These are phyloP conservation scores for Neofelis nebulosa DNA, from an alignment of 2,113 vertebrate species.

Conservation along the genomic window DNA sequence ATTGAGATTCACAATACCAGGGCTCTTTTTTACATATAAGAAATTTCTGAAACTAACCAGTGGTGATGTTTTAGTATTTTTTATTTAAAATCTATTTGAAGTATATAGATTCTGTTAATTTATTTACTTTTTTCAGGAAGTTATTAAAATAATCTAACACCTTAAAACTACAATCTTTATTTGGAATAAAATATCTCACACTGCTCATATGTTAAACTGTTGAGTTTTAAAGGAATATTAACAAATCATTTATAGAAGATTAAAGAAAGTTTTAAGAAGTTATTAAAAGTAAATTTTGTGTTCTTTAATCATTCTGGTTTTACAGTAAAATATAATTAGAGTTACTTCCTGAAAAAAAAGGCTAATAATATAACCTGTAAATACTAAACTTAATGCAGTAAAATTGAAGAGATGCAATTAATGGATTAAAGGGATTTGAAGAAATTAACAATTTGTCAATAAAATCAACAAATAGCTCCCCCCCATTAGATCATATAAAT, in stretches of 20 bases:
- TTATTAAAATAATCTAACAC: background rate
- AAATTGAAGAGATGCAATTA: background rate
- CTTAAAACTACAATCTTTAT: background rate
- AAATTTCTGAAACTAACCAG: background rate
- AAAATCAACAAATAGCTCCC: background rate
- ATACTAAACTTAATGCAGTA: background rate
- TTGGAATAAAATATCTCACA: background rate
- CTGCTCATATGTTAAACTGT: background rate
- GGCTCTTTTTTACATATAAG: background rate
- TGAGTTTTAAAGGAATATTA: background rate
- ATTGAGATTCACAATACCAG: background rate
- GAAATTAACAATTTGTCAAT: background rate
- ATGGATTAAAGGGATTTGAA: background rate
- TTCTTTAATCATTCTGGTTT: background rate
- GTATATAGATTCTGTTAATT: background rate
- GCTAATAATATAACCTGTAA: background rate
- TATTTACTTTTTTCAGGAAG: background rate
- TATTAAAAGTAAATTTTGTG: background rate
- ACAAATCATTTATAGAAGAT: background rate
- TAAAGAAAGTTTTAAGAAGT: background rate
- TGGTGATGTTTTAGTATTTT: background rate
- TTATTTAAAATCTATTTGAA: background rate
- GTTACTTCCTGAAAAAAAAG: background rate
- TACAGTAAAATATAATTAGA: background rate
- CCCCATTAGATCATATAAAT: background rate